These are phyloP conservation scores for Tachycineta bicolor DNA, from an alignment of 2,113 vertebrate genomes.

Conservation along the genomic window DNA sequence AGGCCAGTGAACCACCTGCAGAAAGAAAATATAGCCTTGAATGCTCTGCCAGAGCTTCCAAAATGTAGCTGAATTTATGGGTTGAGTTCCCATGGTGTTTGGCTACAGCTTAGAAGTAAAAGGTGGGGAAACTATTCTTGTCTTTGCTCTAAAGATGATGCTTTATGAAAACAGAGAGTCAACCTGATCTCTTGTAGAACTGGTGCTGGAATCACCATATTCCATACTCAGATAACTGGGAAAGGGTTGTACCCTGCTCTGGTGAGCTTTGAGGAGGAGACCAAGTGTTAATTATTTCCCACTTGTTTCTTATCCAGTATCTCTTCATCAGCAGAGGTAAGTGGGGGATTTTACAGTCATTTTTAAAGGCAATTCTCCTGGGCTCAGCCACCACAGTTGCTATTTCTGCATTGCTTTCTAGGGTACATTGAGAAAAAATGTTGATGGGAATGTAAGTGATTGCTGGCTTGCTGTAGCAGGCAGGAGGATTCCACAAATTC, in stretches of 20 bases:
- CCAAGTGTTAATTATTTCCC: not conserved
- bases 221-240: no score
- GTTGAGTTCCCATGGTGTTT: not conserved
- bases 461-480: constrained; percentile 32
- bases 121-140: not conserved
- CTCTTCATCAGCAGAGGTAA: not conserved
- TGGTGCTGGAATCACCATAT: not conserved
- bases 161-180: not conserved
- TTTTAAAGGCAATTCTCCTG: not conserved
- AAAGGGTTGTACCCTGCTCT: not conserved
- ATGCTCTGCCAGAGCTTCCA: not conserved
- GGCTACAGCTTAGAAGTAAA: not conserved
- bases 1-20: not conserved
- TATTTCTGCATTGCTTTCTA: constrained; percentile 22
- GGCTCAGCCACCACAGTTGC: constrained; percentile 7
- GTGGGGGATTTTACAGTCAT: not conserved
- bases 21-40: not conserved
- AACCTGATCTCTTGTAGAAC: not conserved
- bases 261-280: not conserved
- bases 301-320: not conserved
- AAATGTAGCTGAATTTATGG: not conserved
- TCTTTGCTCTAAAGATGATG: not conserved
- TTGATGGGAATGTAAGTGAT: not conserved
- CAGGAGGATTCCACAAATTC: constrained; percentile 39
- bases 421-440: not conserved